A percentile compares a stretch with the other conserved stretches of the same genome.
Evolutionary conservation across 1,140 invertebrate genomes (phyloP).

Genomic region (Solenopsis fugax): DNA sequence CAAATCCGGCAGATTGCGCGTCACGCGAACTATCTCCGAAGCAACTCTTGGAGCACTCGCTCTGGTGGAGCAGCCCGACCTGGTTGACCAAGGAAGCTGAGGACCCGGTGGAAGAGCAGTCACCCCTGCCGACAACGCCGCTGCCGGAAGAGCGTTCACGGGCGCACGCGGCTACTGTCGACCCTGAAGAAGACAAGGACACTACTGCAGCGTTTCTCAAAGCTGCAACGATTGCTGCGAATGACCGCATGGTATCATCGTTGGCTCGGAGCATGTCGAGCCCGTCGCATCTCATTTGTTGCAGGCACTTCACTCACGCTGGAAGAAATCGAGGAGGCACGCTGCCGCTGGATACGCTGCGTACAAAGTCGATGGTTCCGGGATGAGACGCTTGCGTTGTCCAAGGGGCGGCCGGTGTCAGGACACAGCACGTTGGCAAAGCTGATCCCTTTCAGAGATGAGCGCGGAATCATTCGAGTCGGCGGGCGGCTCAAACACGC

Average conservation of each 20-base stretch:
- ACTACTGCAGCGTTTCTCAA: no score
- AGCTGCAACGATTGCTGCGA: no score
- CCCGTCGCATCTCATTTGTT: no score
- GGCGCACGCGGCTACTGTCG: neutral
- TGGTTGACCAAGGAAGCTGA: neutral
- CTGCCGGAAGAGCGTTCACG: neutral
- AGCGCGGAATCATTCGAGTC: neutral
- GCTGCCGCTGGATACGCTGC: no score
- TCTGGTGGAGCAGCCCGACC: neutral
- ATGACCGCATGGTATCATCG: no score
- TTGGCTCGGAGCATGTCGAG: no score
- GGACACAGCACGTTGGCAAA: neutral
- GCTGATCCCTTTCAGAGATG: neutral
- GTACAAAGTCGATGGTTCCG: no score
- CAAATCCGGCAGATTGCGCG: neutral
- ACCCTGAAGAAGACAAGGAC: no score
- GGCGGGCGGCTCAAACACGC: neutral
- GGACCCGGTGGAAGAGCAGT: neutral
- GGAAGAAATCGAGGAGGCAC: no score
- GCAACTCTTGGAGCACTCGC: neutral
- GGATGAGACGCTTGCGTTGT: no score
- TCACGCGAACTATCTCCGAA: neutral
- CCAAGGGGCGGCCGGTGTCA: no score
- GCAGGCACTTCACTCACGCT: no score
- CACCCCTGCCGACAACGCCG: neutral